A percentile compares a stretch with the other conserved stretches of the same genome.
Conservation (phyloP, 92 coral and sea anemone species). For the Parazoanthus darwini region DNA sequence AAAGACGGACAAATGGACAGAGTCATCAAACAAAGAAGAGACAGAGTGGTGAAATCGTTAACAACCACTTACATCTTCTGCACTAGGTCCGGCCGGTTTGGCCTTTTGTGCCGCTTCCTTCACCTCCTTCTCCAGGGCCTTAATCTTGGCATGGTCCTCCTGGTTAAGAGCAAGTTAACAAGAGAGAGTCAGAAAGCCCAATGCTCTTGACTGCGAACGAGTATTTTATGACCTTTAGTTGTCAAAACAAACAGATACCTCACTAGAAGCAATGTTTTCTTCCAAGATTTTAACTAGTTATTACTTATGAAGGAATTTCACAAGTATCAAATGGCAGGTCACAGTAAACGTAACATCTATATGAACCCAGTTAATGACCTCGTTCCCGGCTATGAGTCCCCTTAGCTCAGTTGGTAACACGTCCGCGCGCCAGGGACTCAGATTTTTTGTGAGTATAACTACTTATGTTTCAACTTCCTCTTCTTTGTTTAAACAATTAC, state of each 20-base stretch:
- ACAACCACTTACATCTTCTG: constrained; percentile 77
- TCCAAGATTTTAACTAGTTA: not conserved
- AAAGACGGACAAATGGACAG: not conserved
- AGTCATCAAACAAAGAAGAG: not conserved
- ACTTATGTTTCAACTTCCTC: no score
- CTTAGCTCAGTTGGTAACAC: no score
- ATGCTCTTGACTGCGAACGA: not conserved
- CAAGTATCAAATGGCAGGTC: not conserved
- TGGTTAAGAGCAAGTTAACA: constrained; percentile 1
- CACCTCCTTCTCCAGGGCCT: constrained; percentile 90
- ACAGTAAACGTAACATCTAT: no score
- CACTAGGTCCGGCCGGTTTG: constrained; percentile 92
- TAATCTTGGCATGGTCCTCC: constrained; percentile 93
- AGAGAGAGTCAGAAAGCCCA: not conserved
- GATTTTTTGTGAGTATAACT: no score
- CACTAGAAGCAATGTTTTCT: not conserved
- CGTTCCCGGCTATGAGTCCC: no score
- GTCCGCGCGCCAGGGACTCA: no score
- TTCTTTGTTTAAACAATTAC: no score
- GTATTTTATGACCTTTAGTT: not conserved
- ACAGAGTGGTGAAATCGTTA: not conserved
- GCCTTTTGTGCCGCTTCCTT: constrained; percentile 85
- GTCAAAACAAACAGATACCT: not conserved
- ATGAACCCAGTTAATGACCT: no score
- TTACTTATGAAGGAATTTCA: not conserved